Evolutionary conservation across 2,797 vertebrate genomes (phyloP).

Genomic region (Hippoglossus hippoglossus): DNA sequence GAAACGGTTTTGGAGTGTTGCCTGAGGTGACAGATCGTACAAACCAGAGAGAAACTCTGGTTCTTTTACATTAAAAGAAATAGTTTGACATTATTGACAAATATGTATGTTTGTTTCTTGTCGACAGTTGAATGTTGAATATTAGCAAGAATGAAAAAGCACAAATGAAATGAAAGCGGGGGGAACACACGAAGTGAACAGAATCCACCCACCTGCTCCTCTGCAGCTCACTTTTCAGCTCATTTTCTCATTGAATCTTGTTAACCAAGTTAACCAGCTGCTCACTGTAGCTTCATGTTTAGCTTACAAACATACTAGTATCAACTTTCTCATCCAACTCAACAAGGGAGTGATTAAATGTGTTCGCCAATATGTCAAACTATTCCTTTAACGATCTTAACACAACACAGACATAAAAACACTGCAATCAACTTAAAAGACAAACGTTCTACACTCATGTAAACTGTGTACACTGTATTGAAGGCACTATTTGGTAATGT

Average conservation of each 20-base stretch:
- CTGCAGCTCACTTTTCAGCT: no score
- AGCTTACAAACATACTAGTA: background rate
- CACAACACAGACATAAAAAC: slow-evolving; percentile 1
- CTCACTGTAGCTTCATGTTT: background rate
- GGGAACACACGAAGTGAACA: background rate
- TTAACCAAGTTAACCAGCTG: background rate
- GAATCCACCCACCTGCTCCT: no score
- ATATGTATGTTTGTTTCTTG: background rate
- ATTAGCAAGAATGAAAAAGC: background rate
- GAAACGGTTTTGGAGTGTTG: background rate
- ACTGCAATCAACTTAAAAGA: slow-evolving; percentile 4
- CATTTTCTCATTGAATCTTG: no score
- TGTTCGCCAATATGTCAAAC: background rate
- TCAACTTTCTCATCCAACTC: background rate
- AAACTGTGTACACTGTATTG: slow-evolving; percentile 26
- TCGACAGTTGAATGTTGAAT: background rate
- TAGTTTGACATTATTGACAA: background rate
- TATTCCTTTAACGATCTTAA: background rate
- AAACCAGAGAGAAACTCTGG: background rate
- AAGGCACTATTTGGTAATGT: slow-evolving; percentile 34
- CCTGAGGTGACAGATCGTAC: background rate
- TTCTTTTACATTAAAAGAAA: background rate
- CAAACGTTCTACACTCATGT: slow-evolving; percentile 24
- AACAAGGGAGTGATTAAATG: background rate
- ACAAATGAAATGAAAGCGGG: background rate